Base-by-base conservation (phyloP, 1,140 invertebrate genomes). In the Danaus plexippus region DNA sequence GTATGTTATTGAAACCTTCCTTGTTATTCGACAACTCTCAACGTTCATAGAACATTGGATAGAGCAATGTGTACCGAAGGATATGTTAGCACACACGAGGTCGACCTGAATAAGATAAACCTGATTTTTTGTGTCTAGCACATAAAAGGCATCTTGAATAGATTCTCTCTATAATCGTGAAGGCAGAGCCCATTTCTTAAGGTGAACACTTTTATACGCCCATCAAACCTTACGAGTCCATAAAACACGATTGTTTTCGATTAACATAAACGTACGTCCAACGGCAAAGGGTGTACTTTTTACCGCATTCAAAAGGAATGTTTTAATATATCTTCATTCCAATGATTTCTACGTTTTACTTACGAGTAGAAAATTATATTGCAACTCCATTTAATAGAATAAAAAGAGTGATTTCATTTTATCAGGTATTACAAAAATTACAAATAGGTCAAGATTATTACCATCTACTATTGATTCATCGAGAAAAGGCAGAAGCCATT, bases 181-280 rank as follows among this genome's bases (percentile, higher is more conserved):
- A 71, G 62, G 68, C 60, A 67, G 62, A 73, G 71, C 70, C 78
- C 75, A 74, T 77, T 69, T 64, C 69, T 75, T 75, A 71, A 77
- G 78, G 75, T 80, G 73, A 80, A 69, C 69, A 74, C 75, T 83
- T 83, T 83, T 79, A 80, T 79, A 72, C 68, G 64, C 69, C 77
- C 69, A 81, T 81, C 78, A 81, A 80, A 78, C 61, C 71, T 84
- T 81, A 81, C 68, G 78, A 79, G 71, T 70, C 69, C 69, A 84
- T 84, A 84, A 84, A 84, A 80, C 80, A 84, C 75, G 71, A 84
- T 81, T 84, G 80, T 81, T 81, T 80, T 79, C 77, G 77, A 84
- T 84, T 84, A 84, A 76, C 75, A 74, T 77, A 67, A 72, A 57
- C 62, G 47, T 64, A 52, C 52, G 48, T 32, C 22, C 22, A 32